Base-by-base conservation (phyloP, 35 echinoderm and acorn worm genomes). In the Ophiothrix spiculata region DNA sequence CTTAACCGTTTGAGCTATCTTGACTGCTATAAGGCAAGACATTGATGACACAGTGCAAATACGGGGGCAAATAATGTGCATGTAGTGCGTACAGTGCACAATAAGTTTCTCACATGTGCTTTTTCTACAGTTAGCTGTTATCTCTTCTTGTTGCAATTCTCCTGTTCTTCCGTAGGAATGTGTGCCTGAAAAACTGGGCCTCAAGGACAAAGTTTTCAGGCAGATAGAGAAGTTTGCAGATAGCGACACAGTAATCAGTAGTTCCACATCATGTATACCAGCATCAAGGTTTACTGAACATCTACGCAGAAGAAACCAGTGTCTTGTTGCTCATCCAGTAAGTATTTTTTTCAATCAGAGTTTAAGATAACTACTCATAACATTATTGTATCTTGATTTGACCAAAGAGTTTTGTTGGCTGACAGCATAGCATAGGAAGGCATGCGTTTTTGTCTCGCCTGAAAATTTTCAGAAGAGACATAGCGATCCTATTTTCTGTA, bases 311-410 rank as follows among this genome's bases (percentile, higher is more conserved):
- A 80, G 86, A 38, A 80, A 82, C 36, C 89, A 97, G 31, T 91
- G 85, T 69, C 36, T 97, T 49, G 86, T 91, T 36, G 79, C 89
- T 78, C 93, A 95, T 81, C 93, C 93, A 85, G 93, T 95, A 54
- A 86, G 90, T 81, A 25, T 73, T 15, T 64, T 16, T 21, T 81
- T n/a, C n/a, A n/a, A n/a, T n/a, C n/a, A n/a, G n/a, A n/a, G n/a
- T n/a, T n/a, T n/a, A n/a, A n/a, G n/a, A n/a, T n/a, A n/a, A n/a
- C n/a, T n/a, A n/a, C n/a, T n/a, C n/a, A n/a, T n/a, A n/a, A n/a
- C n/a, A n/a, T n/a, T n/a, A n/a, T n/a, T n/a, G n/a, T n/a, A n/a
- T n/a, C n/a, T n/a, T n/a, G n/a, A n/a, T n/a, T n/a, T n/a, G n/a
- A n/a, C n/a, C n/a, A n/a, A n/a, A n/a, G n/a, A n/a, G n/a, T n/a